These are phyloP conservation scores for Agelastica alni DNA, from an alignment of 2,888 invertebrate species.

Conservation along the genomic window DNA sequence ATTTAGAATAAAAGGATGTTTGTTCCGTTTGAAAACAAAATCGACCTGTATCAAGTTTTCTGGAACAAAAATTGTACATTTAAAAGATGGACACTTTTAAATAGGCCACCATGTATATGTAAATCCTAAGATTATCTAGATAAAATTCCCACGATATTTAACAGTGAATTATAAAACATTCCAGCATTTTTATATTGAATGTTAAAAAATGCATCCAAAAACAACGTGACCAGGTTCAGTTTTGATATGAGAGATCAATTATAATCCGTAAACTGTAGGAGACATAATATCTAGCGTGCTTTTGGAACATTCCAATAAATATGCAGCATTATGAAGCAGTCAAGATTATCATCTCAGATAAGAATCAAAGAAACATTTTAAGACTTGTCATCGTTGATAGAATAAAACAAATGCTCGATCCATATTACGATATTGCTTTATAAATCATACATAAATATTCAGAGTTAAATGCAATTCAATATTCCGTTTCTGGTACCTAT, in stretches of 20 bases:
- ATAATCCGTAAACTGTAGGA: constrained; percentile 24
- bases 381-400: constrained; percentile 30
- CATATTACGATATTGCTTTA: constrained; percentile 3
- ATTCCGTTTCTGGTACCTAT: constrained; percentile 24
- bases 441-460: constrained; percentile 19
- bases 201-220: constrained; percentile 15
- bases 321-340: constrained; percentile 40
- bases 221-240: constrained; percentile 20
- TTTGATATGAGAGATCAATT: constrained; percentile 24
- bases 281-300: constrained; percentile 39
- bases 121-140: too few species aligned
- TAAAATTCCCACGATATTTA: not conserved
- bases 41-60: too few species aligned
- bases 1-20: too few species aligned
- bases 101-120: too few species aligned
- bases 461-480: constrained; percentile 11
- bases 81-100: too few species aligned
- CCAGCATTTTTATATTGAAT: constrained; percentile 2
- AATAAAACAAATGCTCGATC: constrained; percentile 5
- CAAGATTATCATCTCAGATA: constrained; percentile 38
- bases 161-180: not conserved
- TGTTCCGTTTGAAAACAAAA: too few species aligned
- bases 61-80: too few species aligned
- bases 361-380: constrained; percentile 35
- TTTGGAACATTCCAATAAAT: constrained; percentile 42